Percentiles rank a stretch among this genome's conserved stretches.
Evolutionary conservation across 2,113 vertebrate species (phyloP).

Genomic region (Stegostoma tigrinum): DNA sequence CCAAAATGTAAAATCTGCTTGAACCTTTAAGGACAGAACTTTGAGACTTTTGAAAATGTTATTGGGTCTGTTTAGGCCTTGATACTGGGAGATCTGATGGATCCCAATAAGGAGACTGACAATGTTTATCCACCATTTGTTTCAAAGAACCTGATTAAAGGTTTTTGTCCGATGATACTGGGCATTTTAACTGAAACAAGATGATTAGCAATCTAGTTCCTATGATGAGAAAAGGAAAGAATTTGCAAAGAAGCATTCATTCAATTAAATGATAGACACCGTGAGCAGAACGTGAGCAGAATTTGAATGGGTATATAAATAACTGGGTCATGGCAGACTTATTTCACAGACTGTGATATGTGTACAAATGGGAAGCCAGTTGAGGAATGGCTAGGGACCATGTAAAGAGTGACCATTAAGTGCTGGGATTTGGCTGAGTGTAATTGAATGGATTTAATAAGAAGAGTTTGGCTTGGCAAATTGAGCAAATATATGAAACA

Average conservation of each 20-base stretch:
- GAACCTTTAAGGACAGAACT: neutral
- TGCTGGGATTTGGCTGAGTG: neutral
- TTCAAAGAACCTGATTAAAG: neutral
- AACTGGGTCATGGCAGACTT: neutral
- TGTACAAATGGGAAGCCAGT: neutral
- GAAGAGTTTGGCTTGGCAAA: neutral
- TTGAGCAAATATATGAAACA: neutral
- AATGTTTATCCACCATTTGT: neutral
- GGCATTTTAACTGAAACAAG: neutral
- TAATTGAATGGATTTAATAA: neutral
- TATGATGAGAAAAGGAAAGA: neutral
- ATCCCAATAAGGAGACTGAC: too few species aligned
- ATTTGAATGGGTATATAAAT: neutral
- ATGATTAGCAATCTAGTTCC: neutral
- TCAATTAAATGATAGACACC: neutral
- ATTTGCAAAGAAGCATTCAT: neutral
- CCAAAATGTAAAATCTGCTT: neutral
- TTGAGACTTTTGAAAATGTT: neutral
- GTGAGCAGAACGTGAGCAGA: neutral
- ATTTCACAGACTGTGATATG: neutral
- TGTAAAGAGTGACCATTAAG: neutral
- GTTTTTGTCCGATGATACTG: neutral
- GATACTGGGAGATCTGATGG: too few species aligned
- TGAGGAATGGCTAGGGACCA: neutral
- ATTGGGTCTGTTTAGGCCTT: neutral